Conservation (phyloP, 2,113 vertebrate species). For the Hippoglossus stenolepis region DNA sequence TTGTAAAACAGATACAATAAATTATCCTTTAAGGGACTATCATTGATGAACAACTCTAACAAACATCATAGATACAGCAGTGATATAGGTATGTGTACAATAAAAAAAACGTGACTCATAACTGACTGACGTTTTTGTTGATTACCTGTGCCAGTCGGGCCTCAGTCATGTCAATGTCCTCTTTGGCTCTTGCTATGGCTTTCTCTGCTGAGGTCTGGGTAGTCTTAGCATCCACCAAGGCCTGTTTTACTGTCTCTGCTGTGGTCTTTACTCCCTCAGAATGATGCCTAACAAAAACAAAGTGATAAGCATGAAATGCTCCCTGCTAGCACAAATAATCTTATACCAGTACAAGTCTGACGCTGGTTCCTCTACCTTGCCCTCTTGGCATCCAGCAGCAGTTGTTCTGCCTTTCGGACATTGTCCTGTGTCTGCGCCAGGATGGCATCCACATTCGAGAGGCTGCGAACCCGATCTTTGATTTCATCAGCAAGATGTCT, state of each 20-base stretch:
- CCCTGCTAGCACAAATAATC: background rate
- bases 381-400: slow-evolving; percentile 90
- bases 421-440: slow-evolving; percentile 89
- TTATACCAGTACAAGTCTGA: background rate
- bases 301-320: background rate
- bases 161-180: slow-evolving; percentile 88
- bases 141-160: slow-evolving; percentile 82
- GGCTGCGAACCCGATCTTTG: slow-evolving; percentile 90
- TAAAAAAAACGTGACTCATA: too few relatives aligned
- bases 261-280: slow-evolving; percentile 89
- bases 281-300: slow-evolving; percentile 78
- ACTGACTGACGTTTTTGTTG: background rate
- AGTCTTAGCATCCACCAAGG: slow-evolving; percentile 85
- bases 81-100: background rate
- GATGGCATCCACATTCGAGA: slow-evolving; percentile 93
- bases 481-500: slow-evolving; percentile 90
- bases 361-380: slow-evolving; percentile 81
- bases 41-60: too few relatives aligned
- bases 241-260: slow-evolving; percentile 86
- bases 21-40: too few relatives aligned
- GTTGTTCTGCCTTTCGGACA: slow-evolving; percentile 87
- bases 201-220: slow-evolving; percentile 89
- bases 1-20: too few relatives aligned
- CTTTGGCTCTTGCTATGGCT: slow-evolving; percentile 85
- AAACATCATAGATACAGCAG: too few relatives aligned